Evolutionary conservation across 2,888 invertebrate genomes (phyloP).

Genomic region (Heliothis peltigera): DNA sequence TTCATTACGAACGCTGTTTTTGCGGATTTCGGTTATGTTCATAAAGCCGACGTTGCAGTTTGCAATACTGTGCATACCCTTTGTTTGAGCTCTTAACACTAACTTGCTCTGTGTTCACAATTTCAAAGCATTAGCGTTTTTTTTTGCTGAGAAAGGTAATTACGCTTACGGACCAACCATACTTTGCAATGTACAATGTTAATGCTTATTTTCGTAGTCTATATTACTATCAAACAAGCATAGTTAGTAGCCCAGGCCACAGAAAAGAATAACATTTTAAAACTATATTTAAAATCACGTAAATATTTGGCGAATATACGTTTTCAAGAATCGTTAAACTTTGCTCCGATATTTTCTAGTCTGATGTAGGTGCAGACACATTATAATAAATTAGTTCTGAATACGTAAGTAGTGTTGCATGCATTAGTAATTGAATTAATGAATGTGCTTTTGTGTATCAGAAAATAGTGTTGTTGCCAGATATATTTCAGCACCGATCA

Average conservation of each 20-base stretch:
- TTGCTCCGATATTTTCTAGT: conserved; percentile 37
- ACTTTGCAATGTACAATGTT: conserved; percentile 38
- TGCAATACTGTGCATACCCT: conserved; percentile 44
- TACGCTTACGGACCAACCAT: conserved; percentile 54
- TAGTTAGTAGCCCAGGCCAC: conserved; percentile 23
- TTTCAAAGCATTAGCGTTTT: conserved; percentile 58
- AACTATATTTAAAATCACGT: conserved; percentile 46
- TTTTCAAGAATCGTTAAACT: conserved; percentile 39
- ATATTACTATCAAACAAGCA: conserved; percentile 43
- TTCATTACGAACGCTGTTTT: conserved; percentile 60
- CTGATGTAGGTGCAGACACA: conserved; percentile 31
- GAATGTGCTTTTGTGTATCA: conserved; percentile 46
- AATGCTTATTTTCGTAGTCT: conserved; percentile 37
- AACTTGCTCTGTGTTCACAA: conserved; percentile 59
- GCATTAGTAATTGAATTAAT: conserved; percentile 42
- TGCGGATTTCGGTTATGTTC: conserved; percentile 58
- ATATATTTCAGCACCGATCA: conserved; percentile 39
- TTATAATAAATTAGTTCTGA: conserved; percentile 41
- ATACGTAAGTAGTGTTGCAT: conserved; percentile 34
- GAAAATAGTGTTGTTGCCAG: conserved; percentile 41
- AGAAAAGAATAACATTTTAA: conserved; percentile 38
- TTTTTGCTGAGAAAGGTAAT: conserved; percentile 55
- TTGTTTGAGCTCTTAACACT: conserved; percentile 58
- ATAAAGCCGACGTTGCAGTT: conserved; percentile 56
- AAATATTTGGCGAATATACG: conserved; percentile 47